Percentiles rank a stretch among this genome's conserved stretches.
Conservation (phyloP, 2,888 invertebrate species). For the Scaptomyza tumidula region DNA sequence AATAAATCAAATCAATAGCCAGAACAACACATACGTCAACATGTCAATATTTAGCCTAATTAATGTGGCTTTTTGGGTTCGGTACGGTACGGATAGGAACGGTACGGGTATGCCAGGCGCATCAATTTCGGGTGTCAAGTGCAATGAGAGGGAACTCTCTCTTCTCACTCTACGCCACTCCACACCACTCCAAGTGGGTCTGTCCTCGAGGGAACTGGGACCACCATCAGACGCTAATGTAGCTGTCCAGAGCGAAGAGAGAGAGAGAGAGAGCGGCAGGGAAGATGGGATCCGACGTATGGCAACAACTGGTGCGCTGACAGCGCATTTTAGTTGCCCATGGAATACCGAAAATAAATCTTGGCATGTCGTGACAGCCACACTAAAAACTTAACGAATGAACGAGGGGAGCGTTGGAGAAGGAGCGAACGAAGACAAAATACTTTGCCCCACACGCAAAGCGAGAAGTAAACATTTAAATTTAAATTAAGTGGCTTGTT, state of each 20-base stretch:
- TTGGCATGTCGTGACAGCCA: slow-evolving; percentile 64
- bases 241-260: slow-evolving; percentile 47
- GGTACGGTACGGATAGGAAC: not conserved
- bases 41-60: slow-evolving; percentile 78
- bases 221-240: slow-evolving; percentile 72
- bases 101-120: slow-evolving; percentile 41
- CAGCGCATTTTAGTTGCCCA: slow-evolving; percentile 72
- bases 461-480: slow-evolving; percentile 80
- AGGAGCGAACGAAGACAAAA: slow-evolving; percentile 55
- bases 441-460: slow-evolving; percentile 77
- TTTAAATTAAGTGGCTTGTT: slow-evolving; percentile 80
- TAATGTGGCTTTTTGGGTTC: slow-evolving; percentile 60
- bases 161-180: slow-evolving; percentile 3
- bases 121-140: slow-evolving; percentile 78
- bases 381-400: not conserved
- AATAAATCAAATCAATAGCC: slow-evolving; percentile 69
- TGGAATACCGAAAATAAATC: slow-evolving; percentile 78
- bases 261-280: not conserved
- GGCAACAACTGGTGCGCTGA: slow-evolving; percentile 75
- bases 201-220: slow-evolving; percentile 25
- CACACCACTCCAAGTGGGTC: slow-evolving; percentile 43
- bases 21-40: slow-evolving; percentile 57
- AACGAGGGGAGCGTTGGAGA: not conserved
- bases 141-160: slow-evolving; percentile 49
- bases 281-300: slow-evolving; percentile 52